Conservation (phyloP, 2,888 invertebrate species). For the Isoperla grammatica region DNA sequence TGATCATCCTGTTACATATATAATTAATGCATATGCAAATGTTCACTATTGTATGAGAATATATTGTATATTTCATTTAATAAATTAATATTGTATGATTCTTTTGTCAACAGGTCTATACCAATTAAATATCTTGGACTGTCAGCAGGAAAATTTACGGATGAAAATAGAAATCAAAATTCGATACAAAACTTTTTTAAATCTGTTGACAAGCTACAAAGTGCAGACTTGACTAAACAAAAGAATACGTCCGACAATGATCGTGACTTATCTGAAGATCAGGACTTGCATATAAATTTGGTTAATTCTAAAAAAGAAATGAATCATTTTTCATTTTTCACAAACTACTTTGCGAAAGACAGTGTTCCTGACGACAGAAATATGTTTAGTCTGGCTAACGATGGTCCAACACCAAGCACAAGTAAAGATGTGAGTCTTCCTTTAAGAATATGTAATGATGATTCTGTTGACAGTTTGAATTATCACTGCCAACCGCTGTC, state of each 20-base stretch:
- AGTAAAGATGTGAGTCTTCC: neutral
- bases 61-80: no score
- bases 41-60: no score
- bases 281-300: neutral
- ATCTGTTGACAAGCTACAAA: slow-evolving; percentile 35
- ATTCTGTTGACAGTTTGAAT: no score
- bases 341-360: slow-evolving; percentile 39
- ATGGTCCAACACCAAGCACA: neutral
- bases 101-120: slow-evolving; percentile 43
- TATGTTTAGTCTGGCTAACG: neutral
- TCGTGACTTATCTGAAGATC: neutral
- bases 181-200: slow-evolving; percentile 54
- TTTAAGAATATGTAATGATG: no score
- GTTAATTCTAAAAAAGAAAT: slow-evolving; percentile 35
- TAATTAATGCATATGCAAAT: no score
- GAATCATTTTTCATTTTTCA: slow-evolving; percentile 30
- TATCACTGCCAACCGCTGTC: no score
- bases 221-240: neutral
- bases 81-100: no score
- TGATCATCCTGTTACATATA: no score
- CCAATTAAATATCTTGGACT: slow-evolving; percentile 66
- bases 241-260: neutral
- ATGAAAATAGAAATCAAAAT: slow-evolving; percentile 27
- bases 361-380: slow-evolving; percentile 8
- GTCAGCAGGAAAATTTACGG: slow-evolving; percentile 73